These are phyloP conservation scores for Zaprionus lineosus DNA, from an alignment of 2,888 invertebrate genomes.

Conservation along the genomic window DNA sequence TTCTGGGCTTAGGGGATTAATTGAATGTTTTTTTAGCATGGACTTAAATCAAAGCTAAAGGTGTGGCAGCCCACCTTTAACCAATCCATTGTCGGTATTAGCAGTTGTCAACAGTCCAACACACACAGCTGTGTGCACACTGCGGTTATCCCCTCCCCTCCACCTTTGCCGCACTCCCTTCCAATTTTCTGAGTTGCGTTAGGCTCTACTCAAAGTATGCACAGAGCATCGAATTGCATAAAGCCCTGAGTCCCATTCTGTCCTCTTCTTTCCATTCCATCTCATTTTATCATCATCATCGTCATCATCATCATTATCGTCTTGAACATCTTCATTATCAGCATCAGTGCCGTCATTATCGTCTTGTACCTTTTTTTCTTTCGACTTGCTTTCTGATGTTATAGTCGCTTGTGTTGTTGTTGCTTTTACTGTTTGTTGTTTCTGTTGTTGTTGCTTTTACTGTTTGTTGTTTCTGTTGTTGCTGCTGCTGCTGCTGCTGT, in stretches of 20 bases:
- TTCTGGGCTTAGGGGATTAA: slow-evolving; percentile 19
- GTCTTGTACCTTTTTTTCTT: slow-evolving; percentile 41
- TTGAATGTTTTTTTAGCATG: slow-evolving; percentile 39
- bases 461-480: slow-evolving; percentile 48
- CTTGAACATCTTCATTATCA: no score
- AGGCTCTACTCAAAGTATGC: neutral
- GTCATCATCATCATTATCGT: no score
- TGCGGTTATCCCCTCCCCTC: slow-evolving; percentile 47
- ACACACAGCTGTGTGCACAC: slow-evolving; percentile 45
- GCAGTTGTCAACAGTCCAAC: slow-evolving; percentile 40
- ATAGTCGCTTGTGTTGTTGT: slow-evolving; percentile 10
- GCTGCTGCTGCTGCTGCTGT: no score
- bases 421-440: slow-evolving; percentile 37
- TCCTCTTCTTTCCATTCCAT: slow-evolving; percentile 19
- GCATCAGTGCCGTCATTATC: no score
- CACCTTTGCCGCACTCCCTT: neutral
- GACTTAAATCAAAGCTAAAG: slow-evolving; percentile 41
- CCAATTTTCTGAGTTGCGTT: neutral
- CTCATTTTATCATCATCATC: slow-evolving; percentile 40
- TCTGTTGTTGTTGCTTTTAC: slow-evolving; percentile 10
- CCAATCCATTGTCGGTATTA: neutral
- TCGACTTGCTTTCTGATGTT: slow-evolving; percentile 16
- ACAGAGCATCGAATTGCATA: slow-evolving; percentile 47
- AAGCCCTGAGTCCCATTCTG: slow-evolving; percentile 13
- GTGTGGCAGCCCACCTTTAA: slow-evolving; percentile 19